Conservation (phyloP, 2,888 invertebrate genomes). For the Parthenolecanium corni region DNA sequence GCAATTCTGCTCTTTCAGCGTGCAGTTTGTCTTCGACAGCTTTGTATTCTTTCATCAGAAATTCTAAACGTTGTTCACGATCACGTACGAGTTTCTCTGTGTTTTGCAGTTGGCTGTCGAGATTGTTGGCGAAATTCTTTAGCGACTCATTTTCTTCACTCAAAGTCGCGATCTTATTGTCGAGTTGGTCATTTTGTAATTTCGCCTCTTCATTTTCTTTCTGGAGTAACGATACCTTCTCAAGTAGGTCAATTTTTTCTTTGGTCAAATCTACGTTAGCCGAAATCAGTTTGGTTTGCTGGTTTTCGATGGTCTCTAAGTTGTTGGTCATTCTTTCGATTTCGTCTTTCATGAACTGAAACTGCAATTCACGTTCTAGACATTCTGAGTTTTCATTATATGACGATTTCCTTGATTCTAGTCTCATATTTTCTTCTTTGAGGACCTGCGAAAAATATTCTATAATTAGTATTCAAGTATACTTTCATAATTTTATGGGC, state of each 20-base stretch:
- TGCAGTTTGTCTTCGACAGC: not conserved
- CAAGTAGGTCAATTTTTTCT: not conserved
- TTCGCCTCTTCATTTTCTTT: not conserved
- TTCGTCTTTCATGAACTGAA: constrained; percentile 14
- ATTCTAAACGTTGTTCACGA: not conserved
- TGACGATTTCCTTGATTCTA: not conserved
- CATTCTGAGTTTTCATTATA: not conserved
- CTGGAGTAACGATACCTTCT: too few relatives aligned
- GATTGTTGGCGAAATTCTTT: not conserved
- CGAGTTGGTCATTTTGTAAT: not conserved
- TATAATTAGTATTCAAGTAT: too few relatives aligned
- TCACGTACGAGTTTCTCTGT: not conserved
- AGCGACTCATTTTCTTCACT: not conserved
- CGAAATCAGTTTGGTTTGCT: constrained; percentile 3
- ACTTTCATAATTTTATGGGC: too few relatives aligned
- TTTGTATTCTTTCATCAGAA: not conserved
- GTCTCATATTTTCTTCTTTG: not conserved
- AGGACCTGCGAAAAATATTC: not conserved
- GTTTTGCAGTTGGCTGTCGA: not conserved
- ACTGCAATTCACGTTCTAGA: constrained; percentile 12
- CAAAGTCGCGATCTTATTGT: not conserved
- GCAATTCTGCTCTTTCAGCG: not conserved
- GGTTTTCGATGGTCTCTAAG: constrained; percentile 6
- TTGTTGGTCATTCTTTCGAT: constrained; percentile 11
- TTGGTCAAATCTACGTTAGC: not conserved